Conservation (phyloP, 2,113 vertebrate genomes). For the Tauraco erythrolophus region DNA sequence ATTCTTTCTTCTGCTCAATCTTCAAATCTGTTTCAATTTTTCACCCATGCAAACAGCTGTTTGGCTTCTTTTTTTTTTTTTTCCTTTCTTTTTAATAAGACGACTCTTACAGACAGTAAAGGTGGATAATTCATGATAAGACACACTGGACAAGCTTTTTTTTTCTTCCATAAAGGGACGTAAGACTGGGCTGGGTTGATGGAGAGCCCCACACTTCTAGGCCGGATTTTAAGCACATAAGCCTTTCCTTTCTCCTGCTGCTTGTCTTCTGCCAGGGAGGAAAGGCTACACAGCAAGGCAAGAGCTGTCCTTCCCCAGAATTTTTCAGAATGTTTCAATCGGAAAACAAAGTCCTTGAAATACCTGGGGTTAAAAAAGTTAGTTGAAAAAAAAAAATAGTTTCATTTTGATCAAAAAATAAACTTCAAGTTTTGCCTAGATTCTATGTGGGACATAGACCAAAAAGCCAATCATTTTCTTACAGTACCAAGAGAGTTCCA, state of each 20-base stretch:
- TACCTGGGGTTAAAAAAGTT: not conserved
- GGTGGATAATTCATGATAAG: not conserved
- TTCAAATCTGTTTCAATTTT: not conserved
- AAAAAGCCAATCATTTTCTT: not conserved
- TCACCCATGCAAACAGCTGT: not conserved
- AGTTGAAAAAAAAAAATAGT: not conserved
- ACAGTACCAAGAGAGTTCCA: not conserved
- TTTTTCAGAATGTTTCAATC: not conserved
- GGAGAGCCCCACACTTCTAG: not conserved
- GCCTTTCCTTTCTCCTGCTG: not conserved
- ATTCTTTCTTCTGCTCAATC: not conserved
- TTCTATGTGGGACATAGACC: not conserved
- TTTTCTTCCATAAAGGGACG: not conserved
- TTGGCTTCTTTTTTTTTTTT: not conserved
- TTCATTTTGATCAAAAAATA: not conserved
- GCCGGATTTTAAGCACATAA: not conserved
- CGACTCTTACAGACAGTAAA: not conserved
- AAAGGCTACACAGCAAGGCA: not conserved
- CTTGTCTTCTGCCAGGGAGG: not conserved
- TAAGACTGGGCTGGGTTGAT: not conserved
- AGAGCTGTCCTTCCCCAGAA: not conserved
- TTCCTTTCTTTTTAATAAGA: not conserved
- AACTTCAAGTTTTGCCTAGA: not conserved
- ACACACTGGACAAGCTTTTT: not conserved
- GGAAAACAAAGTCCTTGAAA: not conserved